Conservation (phyloP, 2,113 vertebrate genomes). For the Apodemus sylvaticus region DNA sequence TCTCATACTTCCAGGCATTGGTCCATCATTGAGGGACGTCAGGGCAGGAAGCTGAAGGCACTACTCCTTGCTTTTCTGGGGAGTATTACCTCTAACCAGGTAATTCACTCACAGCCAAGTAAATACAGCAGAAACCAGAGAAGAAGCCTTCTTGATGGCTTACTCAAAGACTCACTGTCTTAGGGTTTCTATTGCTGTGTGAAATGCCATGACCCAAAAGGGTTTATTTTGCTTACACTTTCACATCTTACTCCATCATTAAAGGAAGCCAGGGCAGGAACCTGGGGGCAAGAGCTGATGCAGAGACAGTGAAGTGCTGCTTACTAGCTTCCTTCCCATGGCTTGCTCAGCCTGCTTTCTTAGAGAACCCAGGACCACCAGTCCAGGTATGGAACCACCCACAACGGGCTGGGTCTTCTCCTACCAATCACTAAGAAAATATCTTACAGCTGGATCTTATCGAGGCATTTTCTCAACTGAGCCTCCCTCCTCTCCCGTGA, state of each 20-base stretch:
- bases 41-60: not conserved
- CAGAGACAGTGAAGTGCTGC: not conserved
- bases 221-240: not conserved
- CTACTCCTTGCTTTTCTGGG: not conserved
- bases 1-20: not conserved
- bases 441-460: not conserved
- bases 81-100: not conserved
- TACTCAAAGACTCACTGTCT: not conserved
- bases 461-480: too few relatives aligned
- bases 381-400: not conserved
- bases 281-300: not conserved
- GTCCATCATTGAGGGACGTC: not conserved
- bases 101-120: not conserved
- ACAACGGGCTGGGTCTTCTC: not conserved
- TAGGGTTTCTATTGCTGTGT: not conserved
- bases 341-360: not conserved
- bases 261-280: not conserved
- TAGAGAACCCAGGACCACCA: not conserved
- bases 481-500: not conserved
- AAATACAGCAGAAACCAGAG: not conserved
- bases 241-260: not conserved
- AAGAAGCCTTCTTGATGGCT: not conserved
- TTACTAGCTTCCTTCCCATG: not conserved
- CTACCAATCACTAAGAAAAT: not conserved
- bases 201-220: not conserved